These are phyloP conservation scores for Myxocyprinus asiaticus DNA, from an alignment of 2,113 vertebrate genomes.

Conservation along the genomic window DNA sequence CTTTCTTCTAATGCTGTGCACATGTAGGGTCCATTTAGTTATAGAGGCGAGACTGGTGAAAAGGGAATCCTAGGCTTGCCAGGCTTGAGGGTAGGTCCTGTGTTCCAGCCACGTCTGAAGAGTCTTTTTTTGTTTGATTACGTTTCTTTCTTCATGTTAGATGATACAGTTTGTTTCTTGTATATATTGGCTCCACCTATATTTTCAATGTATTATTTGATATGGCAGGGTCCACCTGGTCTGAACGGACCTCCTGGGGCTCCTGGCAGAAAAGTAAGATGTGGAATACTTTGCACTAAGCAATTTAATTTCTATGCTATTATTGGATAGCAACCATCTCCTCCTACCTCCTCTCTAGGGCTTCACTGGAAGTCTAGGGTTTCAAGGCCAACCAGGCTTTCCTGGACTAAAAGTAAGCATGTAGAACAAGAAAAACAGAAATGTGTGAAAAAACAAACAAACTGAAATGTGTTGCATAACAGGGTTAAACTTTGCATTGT, in stretches of 20 bases:
- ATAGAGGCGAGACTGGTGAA: constrained; percentile 82
- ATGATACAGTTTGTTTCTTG: no score
- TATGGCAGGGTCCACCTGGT: constrained; percentile 82
- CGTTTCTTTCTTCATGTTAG: neutral
- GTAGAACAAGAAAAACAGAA: neutral
- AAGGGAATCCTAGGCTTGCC: constrained; percentile 89
- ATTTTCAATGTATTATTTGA: neutral
- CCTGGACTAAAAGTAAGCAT: constrained; percentile 82
- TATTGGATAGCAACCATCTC: neutral
- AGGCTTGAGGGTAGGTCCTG: constrained; percentile 82
- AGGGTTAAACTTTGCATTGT: neutral
- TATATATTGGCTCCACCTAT: neutral
- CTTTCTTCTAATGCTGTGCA: neutral
- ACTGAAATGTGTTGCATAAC: neutral
- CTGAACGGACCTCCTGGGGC: constrained; percentile 78
- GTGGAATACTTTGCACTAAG: neutral
- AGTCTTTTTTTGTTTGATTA: no score
- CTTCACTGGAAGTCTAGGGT: constrained; percentile 74
- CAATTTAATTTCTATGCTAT: neutral
- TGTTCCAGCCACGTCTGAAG: neutral
- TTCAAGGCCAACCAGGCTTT: constrained; percentile 74
- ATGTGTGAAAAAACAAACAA: neutral
- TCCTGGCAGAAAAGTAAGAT: constrained; percentile 78
- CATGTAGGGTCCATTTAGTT: constrained; percentile 70
- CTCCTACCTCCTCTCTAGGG: constrained; percentile 61